Evolutionary conservation across 2,113 vertebrate genomes (phyloP).

Genomic region (Electrona antarctica): DNA sequence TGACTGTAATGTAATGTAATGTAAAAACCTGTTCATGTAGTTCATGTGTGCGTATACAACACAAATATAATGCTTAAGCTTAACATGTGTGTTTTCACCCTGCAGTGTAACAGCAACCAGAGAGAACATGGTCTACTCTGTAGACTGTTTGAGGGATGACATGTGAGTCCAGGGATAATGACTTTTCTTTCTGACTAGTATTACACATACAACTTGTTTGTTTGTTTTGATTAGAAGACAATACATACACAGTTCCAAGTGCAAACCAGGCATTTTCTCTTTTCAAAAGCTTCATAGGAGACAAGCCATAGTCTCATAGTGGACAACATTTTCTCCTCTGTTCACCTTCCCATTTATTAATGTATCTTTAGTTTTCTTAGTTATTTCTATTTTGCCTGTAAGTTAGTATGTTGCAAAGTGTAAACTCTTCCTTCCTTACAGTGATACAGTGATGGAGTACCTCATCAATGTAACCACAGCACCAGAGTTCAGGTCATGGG

Average conservation of each 20-base stretch:
- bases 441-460: constrained; percentile 97
- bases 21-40: not conserved
- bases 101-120: constrained; percentile 88
- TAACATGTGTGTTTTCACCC: constrained; percentile 25
- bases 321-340: no score
- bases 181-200: no score
- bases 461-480: constrained; percentile 97
- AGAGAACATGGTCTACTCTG: constrained; percentile 88
- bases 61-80: not conserved
- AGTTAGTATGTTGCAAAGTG: not conserved
- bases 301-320: no score
- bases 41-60: not conserved
- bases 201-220: no score
- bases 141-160: constrained; percentile 90
- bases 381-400: not conserved
- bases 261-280: no score
- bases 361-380: not conserved
- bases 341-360: not conserved
- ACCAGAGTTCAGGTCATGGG: constrained; percentile 93
- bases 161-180: constrained; percentile 82
- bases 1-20: not conserved
- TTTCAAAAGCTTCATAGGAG: no score
- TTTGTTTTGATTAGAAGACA: no score
- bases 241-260: no score
- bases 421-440: constrained; percentile 49